Base-by-base conservation (phyloP, 2,888 invertebrate species). In the Buathra laborator region DNA sequence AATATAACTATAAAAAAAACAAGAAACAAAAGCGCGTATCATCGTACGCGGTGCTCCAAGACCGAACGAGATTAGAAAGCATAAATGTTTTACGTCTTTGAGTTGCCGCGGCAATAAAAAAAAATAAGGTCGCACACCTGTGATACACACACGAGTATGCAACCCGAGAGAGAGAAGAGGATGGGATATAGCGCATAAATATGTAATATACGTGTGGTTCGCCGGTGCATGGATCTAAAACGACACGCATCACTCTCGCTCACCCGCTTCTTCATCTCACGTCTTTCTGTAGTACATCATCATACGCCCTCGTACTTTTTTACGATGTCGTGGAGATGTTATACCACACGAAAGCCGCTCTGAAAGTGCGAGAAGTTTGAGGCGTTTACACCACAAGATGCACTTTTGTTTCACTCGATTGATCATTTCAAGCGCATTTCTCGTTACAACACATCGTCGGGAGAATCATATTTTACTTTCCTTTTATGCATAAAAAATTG, bases 1-100 rank as follows among this genome's bases (percentile, higher is more conserved):
- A 62, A 48, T 29, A 43, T 24, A 43, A 44, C 51, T 70, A 43
- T 79, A 2, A 53, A 53, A 51, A 10, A 53, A 3, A 16, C 5
- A 51, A 14, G 43, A 53, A 79, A 44, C 29, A 79, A 71, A 72
- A 56, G 16, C 51, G 24, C 29, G 44, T 56, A 43, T 51, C 53
- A 19, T 9, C 9, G 24, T 14, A 44, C 71, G 71, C 19, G 53
- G 19, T 71, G 70, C 29, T 48, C 53, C 12, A 64, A 51, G 7
- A 62, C 16, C 44, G 64, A 79, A 53, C 9, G 43, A 79, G 71
- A 51, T 71, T 48, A 48, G 62, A 79, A 37, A 51, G 48, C 70
- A 71, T 53, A 53, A 51, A 64, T 51, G 7, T 79, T 71, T 71
- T 64, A 71, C 71, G 64, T 64, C 24, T n/a, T 9, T 7, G 19